Percentiles rank a stretch among this genome's conserved stretches.
phyloP scores from a whole-genome alignment of 1,140 invertebrate genomes.

The Hyles euphorbiae region DNA sequence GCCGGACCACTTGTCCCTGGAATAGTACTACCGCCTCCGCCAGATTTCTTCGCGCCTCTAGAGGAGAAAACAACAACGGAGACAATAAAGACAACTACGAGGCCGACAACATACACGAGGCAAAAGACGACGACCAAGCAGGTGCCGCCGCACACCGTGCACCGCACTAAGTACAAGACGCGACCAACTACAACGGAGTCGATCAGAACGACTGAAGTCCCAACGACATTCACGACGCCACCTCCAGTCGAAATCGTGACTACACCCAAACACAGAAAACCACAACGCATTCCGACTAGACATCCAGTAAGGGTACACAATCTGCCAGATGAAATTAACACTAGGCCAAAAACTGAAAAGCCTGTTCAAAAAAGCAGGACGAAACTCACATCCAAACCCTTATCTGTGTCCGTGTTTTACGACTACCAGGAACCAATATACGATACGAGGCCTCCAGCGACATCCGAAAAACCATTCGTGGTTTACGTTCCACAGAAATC shows the following conservation, averaged over 20 bases:
- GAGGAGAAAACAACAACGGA: slow-evolving; percentile 64
- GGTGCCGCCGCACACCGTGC: slow-evolving; percentile 32
- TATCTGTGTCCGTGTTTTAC: slow-evolving; percentile 65
- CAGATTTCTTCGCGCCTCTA: slow-evolving; percentile 86
- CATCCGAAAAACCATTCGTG: slow-evolving; percentile 69
- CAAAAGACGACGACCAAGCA: slow-evolving; percentile 57
- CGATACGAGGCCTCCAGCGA: slow-evolving; percentile 56
- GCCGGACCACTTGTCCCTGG: slow-evolving; percentile 91
- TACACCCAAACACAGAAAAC: slow-evolving; percentile 51
- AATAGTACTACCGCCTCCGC: slow-evolving; percentile 90
- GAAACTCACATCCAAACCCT: slow-evolving; percentile 69
- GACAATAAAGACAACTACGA: slow-evolving; percentile 49
- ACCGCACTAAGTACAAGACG: slow-evolving; percentile 67
- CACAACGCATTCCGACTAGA: slow-evolving; percentile 52
- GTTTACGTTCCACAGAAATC: slow-evolving; percentile 68
- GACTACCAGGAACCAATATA: slow-evolving; percentile 60
- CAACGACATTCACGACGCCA: slow-evolving; percentile 54
- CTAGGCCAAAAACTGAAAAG: slow-evolving; percentile 62
- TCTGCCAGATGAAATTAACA: slow-evolving; percentile 48
- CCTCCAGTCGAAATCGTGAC: slow-evolving; percentile 47
- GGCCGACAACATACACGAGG: slow-evolving; percentile 49
- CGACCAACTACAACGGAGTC: slow-evolving; percentile 58
- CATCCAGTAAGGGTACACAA: slow-evolving; percentile 54
- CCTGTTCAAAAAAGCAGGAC: slow-evolving; percentile 60
- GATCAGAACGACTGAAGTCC: slow-evolving; percentile 59